A percentile compares a stretch with the other conserved stretches of the same genome.
Evolutionary conservation across 2,113 vertebrate species (phyloP).

Genomic region (Periophthalmus modestus): DNA sequence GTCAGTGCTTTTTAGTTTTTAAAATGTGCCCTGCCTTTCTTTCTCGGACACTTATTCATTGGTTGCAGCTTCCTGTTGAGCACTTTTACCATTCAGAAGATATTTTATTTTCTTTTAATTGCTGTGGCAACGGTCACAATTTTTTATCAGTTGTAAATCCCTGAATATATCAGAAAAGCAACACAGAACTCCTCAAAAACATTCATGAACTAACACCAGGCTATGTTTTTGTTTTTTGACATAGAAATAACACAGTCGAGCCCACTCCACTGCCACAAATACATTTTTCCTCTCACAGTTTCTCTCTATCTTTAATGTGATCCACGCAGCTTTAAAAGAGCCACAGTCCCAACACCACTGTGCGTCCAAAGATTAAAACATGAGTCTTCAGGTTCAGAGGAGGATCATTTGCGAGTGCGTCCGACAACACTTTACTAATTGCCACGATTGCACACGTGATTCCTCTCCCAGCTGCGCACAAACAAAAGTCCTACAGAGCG

Average conservation of each 20-base stretch:
- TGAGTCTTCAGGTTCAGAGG: slow-evolving; percentile 48
- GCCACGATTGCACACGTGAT: slow-evolving; percentile 28
- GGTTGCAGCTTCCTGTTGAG: too few relatives aligned
- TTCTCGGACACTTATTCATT: too few relatives aligned
- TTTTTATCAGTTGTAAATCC: too few relatives aligned
- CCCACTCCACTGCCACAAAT: not conserved
- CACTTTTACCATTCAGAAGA: too few relatives aligned
- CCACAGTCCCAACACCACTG: slow-evolving; percentile 53
- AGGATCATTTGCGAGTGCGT: slow-evolving; percentile 75
- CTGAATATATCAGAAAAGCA: too few relatives aligned
- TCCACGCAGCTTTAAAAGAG: slow-evolving; percentile 51
- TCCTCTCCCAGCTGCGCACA: slow-evolving; percentile 12
- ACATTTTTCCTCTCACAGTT: not conserved
- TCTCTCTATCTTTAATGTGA: slow-evolving; percentile 41
- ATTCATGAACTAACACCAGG: too few relatives aligned
- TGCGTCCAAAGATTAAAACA: slow-evolving; percentile 73
- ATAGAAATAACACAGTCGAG: not conserved
- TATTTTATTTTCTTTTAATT: too few relatives aligned
- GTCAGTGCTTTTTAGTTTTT: not conserved
- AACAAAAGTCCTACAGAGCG: slow-evolving; percentile 3
- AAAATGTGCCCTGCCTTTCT: too few relatives aligned
- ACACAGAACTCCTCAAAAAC: too few relatives aligned
- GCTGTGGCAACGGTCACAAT: too few relatives aligned
- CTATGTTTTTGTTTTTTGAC: too few relatives aligned
- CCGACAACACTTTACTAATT: slow-evolving; percentile 74